A percentile compares a stretch with the other conserved stretches of the same genome.
Evolutionary conservation across 2,113 vertebrate genomes (phyloP).

Genomic region (Brachionichthys hirsutus): DNA sequence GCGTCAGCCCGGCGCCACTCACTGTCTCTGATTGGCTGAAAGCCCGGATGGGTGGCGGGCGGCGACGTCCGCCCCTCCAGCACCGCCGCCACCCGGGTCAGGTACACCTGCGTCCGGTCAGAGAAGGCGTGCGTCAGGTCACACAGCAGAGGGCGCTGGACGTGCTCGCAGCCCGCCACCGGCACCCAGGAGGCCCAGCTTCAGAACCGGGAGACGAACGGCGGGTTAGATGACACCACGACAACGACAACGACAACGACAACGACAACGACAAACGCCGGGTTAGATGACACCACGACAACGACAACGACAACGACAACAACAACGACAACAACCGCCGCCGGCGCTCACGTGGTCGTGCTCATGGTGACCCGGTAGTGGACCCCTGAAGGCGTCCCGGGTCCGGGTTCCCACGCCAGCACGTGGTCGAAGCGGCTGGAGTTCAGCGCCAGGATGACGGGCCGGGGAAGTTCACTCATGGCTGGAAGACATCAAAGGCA

Average conservation of each 20-base stretch:
- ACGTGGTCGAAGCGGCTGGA: constrained; percentile 30
- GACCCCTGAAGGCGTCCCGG: constrained; percentile 31
- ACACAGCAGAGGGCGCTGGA: constrained; percentile 50
- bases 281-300: too few relatives aligned
- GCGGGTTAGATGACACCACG: too few relatives aligned
- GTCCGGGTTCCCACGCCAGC: constrained; percentile 59
- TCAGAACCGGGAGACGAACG: too few relatives aligned
- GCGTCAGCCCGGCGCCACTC: constrained; percentile 11
- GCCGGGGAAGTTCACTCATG: constrained; percentile 30
- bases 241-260: background rate
- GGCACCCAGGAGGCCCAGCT: constrained; percentile 12
- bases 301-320: background rate
- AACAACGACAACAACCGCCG: background rate
- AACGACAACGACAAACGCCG: too few relatives aligned
- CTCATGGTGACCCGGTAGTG: constrained; percentile 24
- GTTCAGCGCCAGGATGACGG: constrained; percentile 16
- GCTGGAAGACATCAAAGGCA: constrained; percentile 50
- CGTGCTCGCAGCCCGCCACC: constrained; percentile 46
- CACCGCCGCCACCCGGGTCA: background rate
- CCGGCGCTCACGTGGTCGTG: constrained; percentile 16
- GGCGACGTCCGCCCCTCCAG: background rate
- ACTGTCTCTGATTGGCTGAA: constrained; percentile 45
- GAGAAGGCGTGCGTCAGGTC: constrained; percentile 51
- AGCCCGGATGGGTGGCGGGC: accelerated
- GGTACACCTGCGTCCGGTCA: accelerated